Evolutionary conservation across 2,113 vertebrate species (phyloP).

Genomic region (Chamaetylas fuelleborni): DNA sequence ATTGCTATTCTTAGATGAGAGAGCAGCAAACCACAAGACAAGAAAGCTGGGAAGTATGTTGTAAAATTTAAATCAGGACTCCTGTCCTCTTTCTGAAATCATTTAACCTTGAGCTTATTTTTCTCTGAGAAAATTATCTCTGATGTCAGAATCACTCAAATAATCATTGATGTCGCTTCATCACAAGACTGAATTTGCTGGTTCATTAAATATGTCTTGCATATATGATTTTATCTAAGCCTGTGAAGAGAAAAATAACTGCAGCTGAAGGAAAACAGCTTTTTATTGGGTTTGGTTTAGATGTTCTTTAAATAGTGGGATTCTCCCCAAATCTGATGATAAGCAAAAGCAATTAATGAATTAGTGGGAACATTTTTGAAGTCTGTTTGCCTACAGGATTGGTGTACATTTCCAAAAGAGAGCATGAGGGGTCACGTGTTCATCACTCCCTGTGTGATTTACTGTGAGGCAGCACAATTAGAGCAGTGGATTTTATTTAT

Average conservation of each 20-base stretch:
- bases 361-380: background rate
- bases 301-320: background rate
- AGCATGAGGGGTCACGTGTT: fast-evolving
- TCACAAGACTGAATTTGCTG: background rate
- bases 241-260: background rate
- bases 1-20: conserved; percentile 9
- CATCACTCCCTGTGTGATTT: background rate
- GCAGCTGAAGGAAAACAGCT: background rate
- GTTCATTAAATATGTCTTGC: background rate
- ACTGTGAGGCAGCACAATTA: background rate
- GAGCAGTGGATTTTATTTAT: background rate
- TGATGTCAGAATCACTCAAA: background rate
- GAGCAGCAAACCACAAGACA: background rate
- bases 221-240: background rate
- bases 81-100: background rate
- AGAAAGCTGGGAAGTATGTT: background rate
- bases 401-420: background rate
- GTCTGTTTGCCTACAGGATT: background rate
- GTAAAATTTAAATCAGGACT: background rate
- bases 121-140: background rate
- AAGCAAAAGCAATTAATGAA: background rate
- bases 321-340: background rate
- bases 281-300: background rate
- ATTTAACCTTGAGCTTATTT: conserved; percentile 10
- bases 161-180: background rate